A percentile compares a stretch with the other conserved stretches of the same genome.
These are phyloP conservation scores for Lophius americanus DNA, from an alignment of 2,797 vertebrate species.

Conservation along the genomic window DNA sequence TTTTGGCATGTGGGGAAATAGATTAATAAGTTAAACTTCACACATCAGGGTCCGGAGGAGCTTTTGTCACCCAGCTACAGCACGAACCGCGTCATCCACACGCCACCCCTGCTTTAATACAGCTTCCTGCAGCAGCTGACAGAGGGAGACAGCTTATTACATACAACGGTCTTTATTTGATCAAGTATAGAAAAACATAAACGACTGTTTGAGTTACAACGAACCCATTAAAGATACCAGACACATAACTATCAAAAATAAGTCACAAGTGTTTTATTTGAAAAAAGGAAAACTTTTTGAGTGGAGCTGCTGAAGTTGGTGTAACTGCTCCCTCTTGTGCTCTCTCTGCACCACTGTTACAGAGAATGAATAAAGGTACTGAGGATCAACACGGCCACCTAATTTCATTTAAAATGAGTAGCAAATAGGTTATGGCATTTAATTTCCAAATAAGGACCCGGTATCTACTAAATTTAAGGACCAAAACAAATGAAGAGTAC, in stretches of 20 bases:
- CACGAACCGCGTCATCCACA: no score
- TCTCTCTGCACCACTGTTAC: slow-evolving; percentile 18
- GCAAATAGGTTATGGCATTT: neutral
- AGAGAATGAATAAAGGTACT: neutral
- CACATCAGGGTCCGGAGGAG: no score
- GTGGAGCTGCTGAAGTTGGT: slow-evolving; percentile 6
- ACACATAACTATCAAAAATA: neutral
- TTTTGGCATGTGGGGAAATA: no score
- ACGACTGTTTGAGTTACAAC: no score
- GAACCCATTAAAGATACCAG: no score
- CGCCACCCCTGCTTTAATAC: no score
- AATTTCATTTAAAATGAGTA: neutral
- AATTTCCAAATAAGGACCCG: neutral
- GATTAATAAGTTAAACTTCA: no score
- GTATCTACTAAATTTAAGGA: neutral
- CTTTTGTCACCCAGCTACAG: no score
- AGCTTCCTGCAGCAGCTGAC: no score
- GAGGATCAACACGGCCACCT: neutral
- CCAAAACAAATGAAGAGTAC: neutral
- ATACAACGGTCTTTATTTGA: no score
- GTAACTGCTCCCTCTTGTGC: slow-evolving; percentile 58
- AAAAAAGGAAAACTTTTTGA: neutral
- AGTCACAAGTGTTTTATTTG: neutral
- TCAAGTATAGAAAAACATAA: no score
- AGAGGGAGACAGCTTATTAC: no score